Conservation (phyloP, 2,888 invertebrate genomes). For the Crocallis elinguaria region DNA sequence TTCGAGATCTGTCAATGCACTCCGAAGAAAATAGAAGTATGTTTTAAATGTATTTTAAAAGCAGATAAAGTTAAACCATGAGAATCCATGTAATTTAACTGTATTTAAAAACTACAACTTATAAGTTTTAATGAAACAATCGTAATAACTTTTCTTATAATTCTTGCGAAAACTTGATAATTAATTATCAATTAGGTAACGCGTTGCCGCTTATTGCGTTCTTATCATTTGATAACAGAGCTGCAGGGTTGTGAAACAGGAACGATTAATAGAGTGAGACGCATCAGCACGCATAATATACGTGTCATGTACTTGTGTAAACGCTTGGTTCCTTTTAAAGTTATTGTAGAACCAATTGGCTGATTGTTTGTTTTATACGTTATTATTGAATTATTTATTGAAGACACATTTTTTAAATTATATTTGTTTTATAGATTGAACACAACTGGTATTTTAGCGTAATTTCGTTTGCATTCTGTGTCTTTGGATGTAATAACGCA, state of each 20-base stretch:
- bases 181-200: slow-evolving; percentile 6
- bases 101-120: no score
- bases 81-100: no score
- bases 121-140: neutral
- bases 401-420: no score
- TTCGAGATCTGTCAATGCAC: no score
- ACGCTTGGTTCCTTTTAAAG: neutral
- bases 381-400: neutral
- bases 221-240: slow-evolving; percentile 22
- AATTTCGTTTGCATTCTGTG: no score
- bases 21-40: no score
- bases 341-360: neutral
- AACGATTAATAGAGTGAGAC: slow-evolving; percentile 9
- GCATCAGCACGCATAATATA: neutral
- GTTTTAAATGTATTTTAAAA: no score
- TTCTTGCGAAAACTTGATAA: slow-evolving; percentile 2
- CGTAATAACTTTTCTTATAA: neutral
- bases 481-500: no score
- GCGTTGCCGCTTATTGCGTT: slow-evolving; percentile 7
- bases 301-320: neutral
- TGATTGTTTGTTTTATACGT: neutral
- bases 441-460: no score
- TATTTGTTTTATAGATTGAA: no score
- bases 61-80: no score
- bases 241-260: neutral